Evolutionary conservation across 2,888 invertebrate genomes (phyloP).

Genomic region (Urechis unicinctus): DNA sequence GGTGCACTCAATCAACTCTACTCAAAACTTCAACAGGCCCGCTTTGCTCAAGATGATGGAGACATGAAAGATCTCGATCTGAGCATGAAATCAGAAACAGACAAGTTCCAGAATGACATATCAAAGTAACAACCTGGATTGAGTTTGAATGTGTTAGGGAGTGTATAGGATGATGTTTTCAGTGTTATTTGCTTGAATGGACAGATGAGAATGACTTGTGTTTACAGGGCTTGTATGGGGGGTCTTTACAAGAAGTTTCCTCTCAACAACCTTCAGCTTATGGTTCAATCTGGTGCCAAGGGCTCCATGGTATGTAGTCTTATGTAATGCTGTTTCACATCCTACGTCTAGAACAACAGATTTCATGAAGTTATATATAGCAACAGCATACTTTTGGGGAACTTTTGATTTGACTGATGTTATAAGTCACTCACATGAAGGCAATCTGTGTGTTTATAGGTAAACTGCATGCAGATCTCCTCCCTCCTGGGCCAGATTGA

Average conservation of each 20-base stretch:
- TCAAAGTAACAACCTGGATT: constrained; percentile 59
- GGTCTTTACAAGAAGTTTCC: constrained; percentile 86
- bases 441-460: constrained; percentile 27
- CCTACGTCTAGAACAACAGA: too few species aligned
- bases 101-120: constrained; percentile 81
- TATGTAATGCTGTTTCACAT: too few species aligned
- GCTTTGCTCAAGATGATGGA: constrained; percentile 59
- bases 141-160: too few species aligned
- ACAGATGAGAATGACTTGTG: not conserved
- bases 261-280: constrained; percentile 90
- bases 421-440: not conserved
- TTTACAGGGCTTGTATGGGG: constrained; percentile 64
- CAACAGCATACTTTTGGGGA: too few species aligned
- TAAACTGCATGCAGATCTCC: constrained; percentile 97
- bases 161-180: not conserved
- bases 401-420: too few species aligned
- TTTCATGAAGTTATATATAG: too few species aligned
- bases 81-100: constrained; percentile 70
- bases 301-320: constrained; percentile 71
- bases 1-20: not conserved
- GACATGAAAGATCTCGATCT: constrained; percentile 71
- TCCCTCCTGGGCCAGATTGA: constrained; percentile 97
- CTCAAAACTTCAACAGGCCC: constrained; percentile 53
- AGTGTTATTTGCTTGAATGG: not conserved
- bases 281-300: constrained; percentile 98